Evolutionary conservation across 1,140 invertebrate species (phyloP).

Genomic region (Anadara kagoshimensis): DNA sequence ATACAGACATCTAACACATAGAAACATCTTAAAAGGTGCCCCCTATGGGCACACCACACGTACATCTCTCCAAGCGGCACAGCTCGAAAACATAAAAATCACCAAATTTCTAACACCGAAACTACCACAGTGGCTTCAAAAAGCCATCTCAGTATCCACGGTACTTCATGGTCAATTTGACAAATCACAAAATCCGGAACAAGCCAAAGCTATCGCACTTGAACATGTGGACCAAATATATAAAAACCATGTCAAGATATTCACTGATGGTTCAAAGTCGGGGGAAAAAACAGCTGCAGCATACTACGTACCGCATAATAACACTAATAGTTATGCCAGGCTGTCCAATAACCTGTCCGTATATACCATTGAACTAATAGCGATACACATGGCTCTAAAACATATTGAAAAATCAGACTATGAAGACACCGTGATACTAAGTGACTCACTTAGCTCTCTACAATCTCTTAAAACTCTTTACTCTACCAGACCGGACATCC

Average conservation of each 20-base stretch:
- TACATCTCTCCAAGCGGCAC: too few species aligned
- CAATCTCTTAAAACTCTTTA: not conserved
- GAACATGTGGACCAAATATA: not conserved
- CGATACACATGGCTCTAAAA: not conserved
- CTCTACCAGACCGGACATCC: not conserved
- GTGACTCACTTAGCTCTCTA: not conserved
- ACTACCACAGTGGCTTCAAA: too few species aligned
- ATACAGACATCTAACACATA: too few species aligned
- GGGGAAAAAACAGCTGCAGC: too few species aligned
- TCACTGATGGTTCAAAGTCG: slow-evolving; percentile 4
- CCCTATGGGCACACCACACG: too few species aligned
- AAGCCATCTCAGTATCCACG: too few species aligned
- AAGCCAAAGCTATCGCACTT: too few species aligned
- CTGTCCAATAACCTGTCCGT: not conserved
- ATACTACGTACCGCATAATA: slow-evolving; percentile 1
- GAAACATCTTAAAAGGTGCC: too few species aligned
- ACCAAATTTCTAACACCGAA: too few species aligned
- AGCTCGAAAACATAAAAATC: too few species aligned
- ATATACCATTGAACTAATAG: not conserved
- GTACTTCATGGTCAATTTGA: too few species aligned
- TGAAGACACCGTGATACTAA: not conserved
- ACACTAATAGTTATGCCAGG: not conserved
- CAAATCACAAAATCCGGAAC: too few species aligned
- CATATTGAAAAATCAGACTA: not conserved
- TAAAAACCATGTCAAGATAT: not conserved